Base-by-base conservation (phyloP, 2,888 invertebrate genomes). In the Xanthia icteritia region DNA sequence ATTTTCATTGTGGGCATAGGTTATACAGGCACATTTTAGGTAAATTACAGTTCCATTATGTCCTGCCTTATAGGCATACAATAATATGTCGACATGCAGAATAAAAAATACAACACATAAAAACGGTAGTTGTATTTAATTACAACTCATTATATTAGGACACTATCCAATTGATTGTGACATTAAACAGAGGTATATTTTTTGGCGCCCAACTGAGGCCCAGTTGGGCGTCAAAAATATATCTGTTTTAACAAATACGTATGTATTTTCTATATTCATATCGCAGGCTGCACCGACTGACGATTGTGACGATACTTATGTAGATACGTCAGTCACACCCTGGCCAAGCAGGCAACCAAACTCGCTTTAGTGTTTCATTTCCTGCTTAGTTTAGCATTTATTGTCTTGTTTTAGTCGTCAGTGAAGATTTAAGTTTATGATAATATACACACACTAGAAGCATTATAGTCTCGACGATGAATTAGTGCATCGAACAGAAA, bases 191-290 rank as follows among this genome's bases (percentile, higher is more conserved):
- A 60, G 3, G 31, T 31, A 31, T 15, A 17, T 9, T 31, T 73
- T 73, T 75, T 36, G 45, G 66, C 48, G 42, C 66, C 66, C 51
- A 27, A 73, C 15, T 64, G 23, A 20, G 39, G 13, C 60, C 36
- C n/a, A 60, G 51, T 54, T 61, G 65, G 58, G 66, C 51, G 60
- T 54, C 42, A 77, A 61, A 42, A 61, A 11, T 20, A 60, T 60
- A 20, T 11, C 11, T 20, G 31, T 27, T 31, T 20, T 31, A 20
- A 61, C 2, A 20, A 20, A 51, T 51, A 48, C 0, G 27, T 20
- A 31, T 31, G 20, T 20, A 20, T 31, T 31, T 31, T 5, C 0
- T 58, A 5, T 4, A 31, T 31, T 61, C 5, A 31, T 5, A 31
- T 20, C 20, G 17, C 0, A 20, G 9, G 60, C 60, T 20, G 31